Percentiles rank a stretch among this genome's conserved stretches.
Evolutionary conservation across 2,888 invertebrate species (phyloP).

Genomic region (Iselma pallidipennis): DNA sequence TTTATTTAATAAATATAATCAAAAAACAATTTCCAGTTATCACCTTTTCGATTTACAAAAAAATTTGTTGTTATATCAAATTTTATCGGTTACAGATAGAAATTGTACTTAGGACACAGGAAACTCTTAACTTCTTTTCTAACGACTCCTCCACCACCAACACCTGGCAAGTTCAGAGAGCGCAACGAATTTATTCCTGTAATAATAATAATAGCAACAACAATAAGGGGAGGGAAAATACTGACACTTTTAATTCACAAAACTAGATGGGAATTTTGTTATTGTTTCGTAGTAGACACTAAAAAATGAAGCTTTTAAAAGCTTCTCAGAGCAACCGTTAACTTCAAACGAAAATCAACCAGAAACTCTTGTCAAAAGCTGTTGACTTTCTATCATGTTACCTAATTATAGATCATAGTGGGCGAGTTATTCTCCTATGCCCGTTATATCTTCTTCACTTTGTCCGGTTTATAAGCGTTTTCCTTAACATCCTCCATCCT

Average conservation of each 20-base stretch:
- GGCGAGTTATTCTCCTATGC: too few species aligned
- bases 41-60: not conserved
- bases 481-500: too few species aligned
- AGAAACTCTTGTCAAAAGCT: not conserved
- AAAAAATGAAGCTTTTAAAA: not conserved
- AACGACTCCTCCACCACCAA: constrained; percentile 37
- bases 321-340: not conserved
- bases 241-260: constrained; percentile 41
- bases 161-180: constrained; percentile 50
- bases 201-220: too few species aligned
- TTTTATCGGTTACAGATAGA: too few species aligned
- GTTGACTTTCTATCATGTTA: too few species aligned
- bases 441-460: too few species aligned
- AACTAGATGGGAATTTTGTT: constrained; percentile 33
- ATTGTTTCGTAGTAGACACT: not conserved
- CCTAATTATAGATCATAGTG: too few species aligned
- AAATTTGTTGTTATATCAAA: too few species aligned
- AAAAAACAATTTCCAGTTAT: not conserved
- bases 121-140: constrained; percentile 32
- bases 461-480: too few species aligned
- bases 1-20: not conserved
- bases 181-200: constrained; percentile 52
- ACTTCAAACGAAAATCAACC: not conserved
- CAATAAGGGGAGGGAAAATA: constrained; percentile 40
- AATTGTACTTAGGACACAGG: constrained; percentile 23